Conservation (phyloP, 2,888 invertebrate genomes). For the Tenthredo mesomela region DNA sequence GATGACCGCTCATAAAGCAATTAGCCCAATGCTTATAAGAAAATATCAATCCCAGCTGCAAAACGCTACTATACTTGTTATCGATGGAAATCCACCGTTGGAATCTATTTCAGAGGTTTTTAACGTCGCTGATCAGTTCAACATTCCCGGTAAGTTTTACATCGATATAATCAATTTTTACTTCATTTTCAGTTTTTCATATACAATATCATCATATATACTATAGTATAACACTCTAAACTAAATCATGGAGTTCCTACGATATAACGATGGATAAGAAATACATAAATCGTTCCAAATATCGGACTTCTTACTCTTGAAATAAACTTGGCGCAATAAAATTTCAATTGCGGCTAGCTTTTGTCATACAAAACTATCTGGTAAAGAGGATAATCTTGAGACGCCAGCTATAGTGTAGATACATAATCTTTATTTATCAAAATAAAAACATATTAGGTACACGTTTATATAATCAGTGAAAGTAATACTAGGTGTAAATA, state of each 20-base stretch:
- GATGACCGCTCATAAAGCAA: slow-evolving; percentile 88
- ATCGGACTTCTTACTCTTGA: not conserved
- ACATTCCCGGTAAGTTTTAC: slow-evolving; percentile 84
- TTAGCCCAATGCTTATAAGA: slow-evolving; percentile 84
- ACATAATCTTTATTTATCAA: slow-evolving; percentile 31
- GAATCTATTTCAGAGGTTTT: slow-evolving; percentile 84
- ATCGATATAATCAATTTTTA: slow-evolving; percentile 17
- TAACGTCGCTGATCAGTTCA: slow-evolving; percentile 81
- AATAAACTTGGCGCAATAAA: no score
- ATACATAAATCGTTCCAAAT: not conserved
- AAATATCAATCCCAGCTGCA: slow-evolving; percentile 81
- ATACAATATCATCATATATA: not conserved
- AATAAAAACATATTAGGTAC: slow-evolving; percentile 26
- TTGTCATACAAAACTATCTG: not conserved
- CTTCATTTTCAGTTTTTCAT: not conserved
- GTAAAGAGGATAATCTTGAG: slow-evolving; percentile 4
- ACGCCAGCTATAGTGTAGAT: slow-evolving; percentile 13
- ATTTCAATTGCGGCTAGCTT: not conserved
- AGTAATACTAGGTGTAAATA: not conserved
- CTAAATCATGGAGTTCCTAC: not conserved
- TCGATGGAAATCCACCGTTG: slow-evolving; percentile 91
- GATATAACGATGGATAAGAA: not conserved
- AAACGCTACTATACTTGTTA: slow-evolving; percentile 86
- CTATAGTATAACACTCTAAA: not conserved
- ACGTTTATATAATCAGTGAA: slow-evolving; percentile 3